These are phyloP conservation scores for Perithous albicinctus DNA, from an alignment of 2,888 invertebrate genomes.

Conservation along the genomic window DNA sequence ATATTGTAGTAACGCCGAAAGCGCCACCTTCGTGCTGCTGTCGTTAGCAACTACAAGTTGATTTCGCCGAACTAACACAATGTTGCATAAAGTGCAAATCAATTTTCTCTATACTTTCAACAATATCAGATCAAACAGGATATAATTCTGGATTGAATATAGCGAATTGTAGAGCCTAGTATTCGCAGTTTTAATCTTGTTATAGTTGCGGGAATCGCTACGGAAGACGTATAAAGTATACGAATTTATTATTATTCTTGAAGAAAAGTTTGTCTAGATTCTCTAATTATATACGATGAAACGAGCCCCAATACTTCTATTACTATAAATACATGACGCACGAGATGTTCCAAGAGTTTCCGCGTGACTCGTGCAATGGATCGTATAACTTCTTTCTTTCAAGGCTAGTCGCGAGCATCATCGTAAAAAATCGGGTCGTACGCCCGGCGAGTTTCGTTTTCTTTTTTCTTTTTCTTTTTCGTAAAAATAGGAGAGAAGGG, in stretches of 20 bases:
- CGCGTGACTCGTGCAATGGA: slow-evolving; percentile 58
- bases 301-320: slow-evolving; percentile 48
- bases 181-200: no score
- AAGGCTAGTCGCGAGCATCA: not conserved
- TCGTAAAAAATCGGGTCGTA: slow-evolving; percentile 8
- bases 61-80: no score
- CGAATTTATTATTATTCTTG: not conserved
- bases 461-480: no score
- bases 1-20: no score
- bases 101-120: no score
- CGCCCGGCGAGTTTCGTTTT: not conserved
- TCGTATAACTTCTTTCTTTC: slow-evolving; percentile 51
- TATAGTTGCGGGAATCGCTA: no score
- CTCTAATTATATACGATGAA: slow-evolving; percentile 4
- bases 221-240: not conserved
- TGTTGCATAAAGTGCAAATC: no score
- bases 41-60: no score
- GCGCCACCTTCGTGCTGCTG: no score
- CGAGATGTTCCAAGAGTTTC: slow-evolving; percentile 49
- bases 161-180: no score
- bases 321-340: slow-evolving; percentile 64
- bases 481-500: slow-evolving; percentile 44
- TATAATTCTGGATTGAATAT: no score
- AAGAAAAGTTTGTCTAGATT: not conserved
- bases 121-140: no score